Base-by-base conservation (phyloP, 2,888 invertebrate species). In the Calliopum simillimum region DNA sequence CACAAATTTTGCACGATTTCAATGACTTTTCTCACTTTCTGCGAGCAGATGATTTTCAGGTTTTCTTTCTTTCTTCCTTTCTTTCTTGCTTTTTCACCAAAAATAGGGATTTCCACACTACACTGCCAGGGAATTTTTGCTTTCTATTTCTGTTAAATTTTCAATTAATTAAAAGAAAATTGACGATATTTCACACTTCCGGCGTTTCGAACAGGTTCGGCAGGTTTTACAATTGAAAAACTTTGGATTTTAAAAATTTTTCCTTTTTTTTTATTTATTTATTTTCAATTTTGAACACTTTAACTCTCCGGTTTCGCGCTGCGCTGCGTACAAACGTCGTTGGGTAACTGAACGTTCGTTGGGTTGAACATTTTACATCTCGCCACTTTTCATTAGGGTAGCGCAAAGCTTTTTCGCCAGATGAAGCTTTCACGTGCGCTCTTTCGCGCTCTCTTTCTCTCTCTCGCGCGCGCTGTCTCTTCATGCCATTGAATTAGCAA, bases 251-350 rank as follows among this genome's bases (percentile, higher is more conserved):
- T 12, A 1, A 12, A 19, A 14, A 8, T 16, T 16, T 49, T 5
- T 49, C 3, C 14, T 53, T n/a, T 19, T 19, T n/a, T n/a, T n/a
- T n/a, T 14, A 2, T 53, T 53, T 53, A 13, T 21, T 19, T 53
- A 12, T 13, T 53, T 53, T 19, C 11, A 19, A 21, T 53, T 21
- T 21, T 16, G n/a, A 12, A 53, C 23, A 53, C 21, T n/a, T 21
- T 53, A 59, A 59, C 13, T 44, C 21, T 59, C 43, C 19, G 44
- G 41, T 12, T 59, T 43, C 70, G 72, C 73, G 73, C 72, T 76
- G 81, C 77, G 76, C 78, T 75, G 76, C 75, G 73, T 76, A 77
- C 79, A 80, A 81, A 74, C 76, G 79, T 79, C 77, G 76, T 73
- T 80, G 80, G 73, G 76, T 77, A 79, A 82, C 82, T 82, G 79